Percentiles rank a stretch among this genome's conserved stretches.
Evolutionary conservation across 2,797 vertebrate species (phyloP).

Genomic region (Danio choprae): DNA sequence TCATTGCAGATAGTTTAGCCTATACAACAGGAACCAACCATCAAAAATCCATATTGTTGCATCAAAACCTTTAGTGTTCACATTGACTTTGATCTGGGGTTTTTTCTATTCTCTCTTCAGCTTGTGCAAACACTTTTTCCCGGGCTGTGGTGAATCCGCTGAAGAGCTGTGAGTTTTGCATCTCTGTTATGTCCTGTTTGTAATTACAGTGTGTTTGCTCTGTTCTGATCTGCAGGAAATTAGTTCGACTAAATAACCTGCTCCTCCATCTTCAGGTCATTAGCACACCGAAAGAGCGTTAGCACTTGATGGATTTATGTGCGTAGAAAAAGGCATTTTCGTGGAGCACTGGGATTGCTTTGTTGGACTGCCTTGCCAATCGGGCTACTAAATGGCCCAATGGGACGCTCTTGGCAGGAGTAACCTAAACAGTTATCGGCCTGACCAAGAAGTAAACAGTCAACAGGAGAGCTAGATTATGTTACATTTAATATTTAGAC

Average conservation of each 20-base stretch:
- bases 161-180: not conserved
- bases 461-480: constrained; percentile 28
- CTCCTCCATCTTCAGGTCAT: constrained; percentile 26
- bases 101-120: not conserved
- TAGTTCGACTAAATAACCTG: constrained; percentile 52
- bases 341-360: constrained; percentile 46
- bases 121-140: constrained; percentile 19
- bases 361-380: constrained; percentile 43
- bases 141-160: not conserved
- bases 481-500: constrained; percentile 28
- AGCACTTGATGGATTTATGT: constrained; percentile 55
- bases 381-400: constrained; percentile 46
- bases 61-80: not conserved
- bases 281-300: constrained; percentile 50
- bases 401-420: constrained; percentile 47
- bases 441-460: constrained; percentile 42
- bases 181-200: constrained; percentile 19
- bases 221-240: constrained; percentile 47
- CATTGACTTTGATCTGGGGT: not conserved
- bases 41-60: no score
- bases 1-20: no score
- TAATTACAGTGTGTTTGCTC: constrained; percentile 12
- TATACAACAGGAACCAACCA: no score
- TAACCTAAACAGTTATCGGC: constrained; percentile 45
- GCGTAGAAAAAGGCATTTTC: constrained; percentile 52